Evolutionary conservation across 2,797 vertebrate species (phyloP).

Genomic region (Pyrocephalus nanus): DNA sequence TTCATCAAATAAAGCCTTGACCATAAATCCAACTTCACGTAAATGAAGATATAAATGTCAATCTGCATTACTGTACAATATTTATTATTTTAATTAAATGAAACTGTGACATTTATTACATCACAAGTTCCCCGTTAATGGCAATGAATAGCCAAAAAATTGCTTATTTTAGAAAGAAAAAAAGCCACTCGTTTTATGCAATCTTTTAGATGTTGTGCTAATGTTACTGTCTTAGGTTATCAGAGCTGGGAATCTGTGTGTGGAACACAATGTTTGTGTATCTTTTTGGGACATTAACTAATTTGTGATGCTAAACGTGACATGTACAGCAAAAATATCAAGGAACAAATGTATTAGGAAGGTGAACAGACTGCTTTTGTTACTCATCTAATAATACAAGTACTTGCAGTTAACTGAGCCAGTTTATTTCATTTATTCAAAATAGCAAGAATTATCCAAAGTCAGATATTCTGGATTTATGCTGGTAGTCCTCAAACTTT

Average conservation of each 20-base stretch:
- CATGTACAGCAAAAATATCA: neutral
- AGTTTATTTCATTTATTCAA: neutral
- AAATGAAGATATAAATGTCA: slow-evolving; percentile 89
- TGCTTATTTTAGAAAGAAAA: slow-evolving; percentile 81
- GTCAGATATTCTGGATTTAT: neutral
- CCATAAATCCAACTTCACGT: slow-evolving; percentile 85
- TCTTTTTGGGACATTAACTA: neutral
- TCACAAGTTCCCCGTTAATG: slow-evolving; percentile 88
- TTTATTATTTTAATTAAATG: slow-evolving; percentile 98
- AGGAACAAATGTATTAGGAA: neutral
- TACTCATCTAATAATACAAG: neutral
- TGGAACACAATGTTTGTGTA: neutral
- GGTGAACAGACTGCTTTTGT: neutral
- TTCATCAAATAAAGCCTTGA: slow-evolving; percentile 84
- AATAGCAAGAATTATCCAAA: neutral
- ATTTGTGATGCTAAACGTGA: neutral
- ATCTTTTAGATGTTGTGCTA: slow-evolving; percentile 75
- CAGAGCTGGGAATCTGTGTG: slow-evolving; percentile 41
- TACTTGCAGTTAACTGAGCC: neutral
- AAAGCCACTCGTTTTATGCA: slow-evolving; percentile 74
- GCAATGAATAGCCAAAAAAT: slow-evolving; percentile 76
- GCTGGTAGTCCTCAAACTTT: neutral
- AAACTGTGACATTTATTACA: slow-evolving; percentile 93
- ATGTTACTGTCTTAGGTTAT: slow-evolving; percentile 72
- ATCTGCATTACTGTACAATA: slow-evolving; percentile 87